Base-by-base conservation (phyloP, 2,888 invertebrate species). In the Sabatieria punctata region DNA sequence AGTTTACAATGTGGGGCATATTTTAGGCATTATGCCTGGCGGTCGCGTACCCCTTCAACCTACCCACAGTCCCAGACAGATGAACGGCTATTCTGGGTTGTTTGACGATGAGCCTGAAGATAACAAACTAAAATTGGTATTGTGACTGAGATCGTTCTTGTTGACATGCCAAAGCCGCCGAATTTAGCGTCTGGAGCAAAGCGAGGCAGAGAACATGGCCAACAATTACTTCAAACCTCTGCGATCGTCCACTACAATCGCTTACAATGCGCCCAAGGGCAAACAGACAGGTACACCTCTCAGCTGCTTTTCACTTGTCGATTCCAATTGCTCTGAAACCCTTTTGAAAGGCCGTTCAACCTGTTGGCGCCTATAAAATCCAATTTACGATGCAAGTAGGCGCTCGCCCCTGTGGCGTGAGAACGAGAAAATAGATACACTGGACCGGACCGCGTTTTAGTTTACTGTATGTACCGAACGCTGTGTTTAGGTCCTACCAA, bases 201-300 rank as follows among this genome's bases (percentile, higher is more conserved):
- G 68, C 43, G 73, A 72, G 46, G 71, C 73, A 49, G 74, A 77
- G 50, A 75, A 79, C 53, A 73, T 80, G 48, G 76, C 79, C 1
- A 76, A 75, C 41, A 78, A 74, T 56, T 82, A 82, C 64, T 82
- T 82, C 67, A 78, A 78, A 57, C 76, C 78, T 15, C 73, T 74
- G 62, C 65, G 79, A 56, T 75, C 76, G 21, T 70, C 72, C 43
- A 74, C 77, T 57, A 65, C 79, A 27, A 65, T 78, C 2, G n/a
- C n/a, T n/a, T 74, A 71, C 53, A 73, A 75, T 56, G 71, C 71
- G 45, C 67, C 74, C 50, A 68, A 68, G 53, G 74, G 75, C 54
- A 66, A 73, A 6, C 67, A 66, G 45, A n/a, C n/a, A n/a, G n/a
- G n/a, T n/a, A n/a, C n/a, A n/a, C n/a, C n/a, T n/a, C n/a, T n/a